Evolutionary conservation across 2,113 vertebrate species (phyloP).

Genomic region (Vulpes ferrilata): DNA sequence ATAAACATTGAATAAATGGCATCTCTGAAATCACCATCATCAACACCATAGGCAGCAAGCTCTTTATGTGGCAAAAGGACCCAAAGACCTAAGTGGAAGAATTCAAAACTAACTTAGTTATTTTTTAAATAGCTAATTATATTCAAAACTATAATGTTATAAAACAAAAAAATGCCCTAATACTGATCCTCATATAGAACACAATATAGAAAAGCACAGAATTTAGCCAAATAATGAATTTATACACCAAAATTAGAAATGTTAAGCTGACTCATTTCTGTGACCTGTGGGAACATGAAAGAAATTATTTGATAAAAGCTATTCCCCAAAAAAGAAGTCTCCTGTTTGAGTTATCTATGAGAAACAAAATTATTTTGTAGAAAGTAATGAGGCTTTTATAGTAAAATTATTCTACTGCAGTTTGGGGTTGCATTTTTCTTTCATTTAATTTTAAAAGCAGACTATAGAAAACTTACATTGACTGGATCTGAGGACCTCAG

Average conservation of each 20-base stretch:
- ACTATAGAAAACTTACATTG: slow-evolving; percentile 39
- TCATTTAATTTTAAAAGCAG: slow-evolving; percentile 21
- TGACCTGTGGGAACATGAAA: not conserved
- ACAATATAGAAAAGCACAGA: not conserved
- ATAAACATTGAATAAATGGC: not conserved
- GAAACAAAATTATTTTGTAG: not conserved
- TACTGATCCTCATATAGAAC: not conserved
- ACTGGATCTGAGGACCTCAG: not conserved
- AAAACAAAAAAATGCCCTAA: not conserved
- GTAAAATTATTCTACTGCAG: not conserved
- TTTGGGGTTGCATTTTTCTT: not conserved
- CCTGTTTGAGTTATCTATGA: not conserved
- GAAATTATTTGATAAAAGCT: not conserved
- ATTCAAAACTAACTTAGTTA: not conserved
- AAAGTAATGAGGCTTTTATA: not conserved
- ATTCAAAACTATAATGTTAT: not conserved
- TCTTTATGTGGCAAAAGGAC: not conserved
- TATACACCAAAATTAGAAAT: not conserved
- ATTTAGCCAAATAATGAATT: not conserved
- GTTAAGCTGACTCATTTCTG: not conserved
- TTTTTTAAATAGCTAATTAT: not conserved
- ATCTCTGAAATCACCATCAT: not conserved
- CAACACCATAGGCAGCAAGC: not conserved
- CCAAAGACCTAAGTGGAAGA: not conserved
- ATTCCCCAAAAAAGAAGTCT: not conserved